Evolutionary conservation across 2,888 invertebrate species (phyloP).

Genomic region (Phasia obesa): DNA sequence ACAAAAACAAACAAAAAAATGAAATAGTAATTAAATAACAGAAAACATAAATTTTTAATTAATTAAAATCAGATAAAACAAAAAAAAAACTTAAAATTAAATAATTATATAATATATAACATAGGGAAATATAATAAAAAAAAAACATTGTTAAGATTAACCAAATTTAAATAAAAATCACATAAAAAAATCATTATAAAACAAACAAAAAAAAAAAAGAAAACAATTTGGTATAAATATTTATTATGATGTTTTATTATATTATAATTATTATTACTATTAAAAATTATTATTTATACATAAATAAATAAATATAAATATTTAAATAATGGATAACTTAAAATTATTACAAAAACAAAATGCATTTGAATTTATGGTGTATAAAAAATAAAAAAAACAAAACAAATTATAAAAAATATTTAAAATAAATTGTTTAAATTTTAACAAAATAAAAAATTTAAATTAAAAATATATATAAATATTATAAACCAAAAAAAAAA

Average conservation of each 20-base stretch:
- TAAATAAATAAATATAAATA: constrained; percentile 71
- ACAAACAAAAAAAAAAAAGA: constrained; percentile 48
- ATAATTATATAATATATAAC: constrained; percentile 46
- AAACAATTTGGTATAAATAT: constrained; percentile 76
- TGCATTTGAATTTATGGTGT: constrained; percentile 79
- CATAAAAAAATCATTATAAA: constrained; percentile 57
- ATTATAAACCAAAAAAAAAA: constrained; percentile 53
- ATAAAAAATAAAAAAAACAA: constrained; percentile 73
- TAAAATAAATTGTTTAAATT: constrained; percentile 70
- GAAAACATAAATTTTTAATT: constrained; percentile 54
- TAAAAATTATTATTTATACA: constrained; percentile 70
- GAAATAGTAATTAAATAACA: constrained; percentile 40
- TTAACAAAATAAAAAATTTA: constrained; percentile 57
- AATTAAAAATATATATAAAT: constrained; percentile 59
- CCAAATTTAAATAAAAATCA: constrained; percentile 51
- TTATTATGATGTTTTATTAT: constrained; percentile 78
- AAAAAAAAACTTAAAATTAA: constrained; percentile 23
- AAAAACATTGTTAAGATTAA: constrained; percentile 64
- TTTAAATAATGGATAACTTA: constrained; percentile 70
- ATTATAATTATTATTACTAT: constrained; percentile 77
- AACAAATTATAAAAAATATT: constrained; percentile 61
- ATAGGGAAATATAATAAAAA: constrained; percentile 59
- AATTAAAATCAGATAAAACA: constrained; percentile 44
- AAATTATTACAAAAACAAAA: constrained; percentile 73
- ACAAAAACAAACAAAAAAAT: background rate